Evolutionary conservation across 1,140 invertebrate genomes (phyloP), one percentile per base, ranked within the genome.

Genomic region (Bombus breviceps): DNA sequence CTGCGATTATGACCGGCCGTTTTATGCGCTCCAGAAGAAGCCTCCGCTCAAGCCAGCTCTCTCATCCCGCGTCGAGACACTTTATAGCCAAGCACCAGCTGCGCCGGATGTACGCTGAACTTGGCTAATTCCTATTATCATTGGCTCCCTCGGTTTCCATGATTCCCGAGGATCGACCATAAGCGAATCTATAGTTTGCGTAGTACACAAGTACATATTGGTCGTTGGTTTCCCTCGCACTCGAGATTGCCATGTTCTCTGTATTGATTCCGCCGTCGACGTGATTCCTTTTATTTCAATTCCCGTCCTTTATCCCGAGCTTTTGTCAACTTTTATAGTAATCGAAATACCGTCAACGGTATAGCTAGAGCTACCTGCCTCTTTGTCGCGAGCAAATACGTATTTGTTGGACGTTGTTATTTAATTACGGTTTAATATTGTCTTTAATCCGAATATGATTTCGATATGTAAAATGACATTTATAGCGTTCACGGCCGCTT

Each of bases 51-150:
- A 34, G 5, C 5, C 32, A 13, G 12, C 74, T n/a, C 15, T 1
- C 28, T 15, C 15, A 9, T n/a, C 28, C 15, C 41, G 6, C n/a
- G 32, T 34, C 41, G 68, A n/a, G 43, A 59, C 39, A 37, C 66
- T 84, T 57, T 57, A 47, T 47, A 41, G n/a, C 37, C 10, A 34
- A 18, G 64, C 75, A 15, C 22, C 75, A 59, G 75, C 75, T 84
- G 82, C 47, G 25, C 47, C 62, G 82, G 74, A 77, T 69, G 13
- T 25, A 78, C 47, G 37, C 22, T 69, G 25, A 78, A 79, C 47
- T 71, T 79, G 64, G 41, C 53, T 62, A 79, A 84, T 84, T 84
- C 75, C 37, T 43, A 71, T 84, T 78, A 78, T 84, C 82, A 43
- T 79, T 71, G 64, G 47, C 28, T 71, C 62, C 32, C 47, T 15